Percentiles rank a stretch among this genome's conserved stretches.
Evolutionary conservation across 92 coral and sea anemone genomes (phyloP).

Genomic region (Heliopora coerulea): DNA sequence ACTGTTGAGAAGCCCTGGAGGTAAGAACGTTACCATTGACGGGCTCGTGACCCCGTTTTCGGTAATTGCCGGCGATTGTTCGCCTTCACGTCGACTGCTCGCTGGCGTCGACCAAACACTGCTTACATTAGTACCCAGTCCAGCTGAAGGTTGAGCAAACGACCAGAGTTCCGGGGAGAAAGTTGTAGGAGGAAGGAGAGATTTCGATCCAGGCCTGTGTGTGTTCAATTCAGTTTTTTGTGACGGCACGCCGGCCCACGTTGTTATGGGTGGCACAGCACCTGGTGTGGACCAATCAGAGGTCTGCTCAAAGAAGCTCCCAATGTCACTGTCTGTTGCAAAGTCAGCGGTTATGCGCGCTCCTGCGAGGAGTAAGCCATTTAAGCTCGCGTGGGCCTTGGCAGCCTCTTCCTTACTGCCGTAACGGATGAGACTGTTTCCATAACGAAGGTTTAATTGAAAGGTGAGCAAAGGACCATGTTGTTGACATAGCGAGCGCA

Average conservation of each 20-base stretch:
- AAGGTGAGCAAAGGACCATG: conserved; percentile 91
- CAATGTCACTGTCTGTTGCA: conserved; percentile 94
- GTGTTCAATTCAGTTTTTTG: conserved; percentile 17
- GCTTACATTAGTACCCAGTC: conserved; percentile 59
- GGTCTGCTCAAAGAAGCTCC: conserved; percentile 95
- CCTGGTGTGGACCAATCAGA: conserved; percentile 80
- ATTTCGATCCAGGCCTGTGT: conserved; percentile 57
- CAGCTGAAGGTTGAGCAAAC: conserved; percentile 59
- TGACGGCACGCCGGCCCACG: conserved; percentile 30
- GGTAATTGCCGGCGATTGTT: conserved; percentile 74
- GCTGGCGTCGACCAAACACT: conserved; percentile 81
- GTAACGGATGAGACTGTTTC: conserved; percentile 95
- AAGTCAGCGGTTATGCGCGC: conserved; percentile 79
- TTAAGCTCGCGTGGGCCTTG: conserved; percentile 70
- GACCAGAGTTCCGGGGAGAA: conserved; percentile 92
- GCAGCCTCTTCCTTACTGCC: conserved; percentile 95
- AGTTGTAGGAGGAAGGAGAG: conserved; percentile 27
- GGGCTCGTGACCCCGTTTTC: conserved; percentile 95
- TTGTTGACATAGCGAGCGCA: conserved; percentile 86
- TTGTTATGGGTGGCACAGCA: conserved; percentile 37
- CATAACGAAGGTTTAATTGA: conserved; percentile 88
- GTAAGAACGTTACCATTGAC: conserved; percentile 95
- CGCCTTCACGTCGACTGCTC: conserved; percentile 71
- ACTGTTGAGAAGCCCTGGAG: conserved; percentile 96
- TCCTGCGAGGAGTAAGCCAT: conserved; percentile 68